phyloP scores from a whole-genome alignment of 1,140 invertebrate genomes.

The Ruditapes philippinarum region DNA sequence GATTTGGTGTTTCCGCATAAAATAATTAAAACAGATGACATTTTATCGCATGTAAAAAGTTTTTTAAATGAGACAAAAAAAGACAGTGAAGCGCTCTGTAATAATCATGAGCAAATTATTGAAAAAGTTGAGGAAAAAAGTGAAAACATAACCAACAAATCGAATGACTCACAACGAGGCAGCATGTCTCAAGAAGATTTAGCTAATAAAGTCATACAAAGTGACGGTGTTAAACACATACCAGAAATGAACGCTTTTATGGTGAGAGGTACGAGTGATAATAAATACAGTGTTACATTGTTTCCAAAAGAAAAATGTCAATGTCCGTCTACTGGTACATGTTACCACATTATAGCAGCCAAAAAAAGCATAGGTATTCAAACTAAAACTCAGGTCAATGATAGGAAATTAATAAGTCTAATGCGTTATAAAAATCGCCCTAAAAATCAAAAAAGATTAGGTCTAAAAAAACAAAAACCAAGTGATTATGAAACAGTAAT shows the following conservation, averaged over 20 bases:
- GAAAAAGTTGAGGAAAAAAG: too few relatives aligned
- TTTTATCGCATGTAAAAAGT: too few relatives aligned
- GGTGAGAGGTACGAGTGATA: neutral
- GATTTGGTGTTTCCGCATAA: too few relatives aligned
- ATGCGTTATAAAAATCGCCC: slow-evolving; percentile 36
- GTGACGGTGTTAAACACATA: neutral
- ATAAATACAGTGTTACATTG: slow-evolving; percentile 9
- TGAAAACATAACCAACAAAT: too few relatives aligned
- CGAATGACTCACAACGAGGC: too few relatives aligned
- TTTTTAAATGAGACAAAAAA: too few relatives aligned
- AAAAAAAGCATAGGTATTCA: slow-evolving; percentile 12
- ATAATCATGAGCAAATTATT: too few relatives aligned
- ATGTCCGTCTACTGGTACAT: slow-evolving; percentile 7
- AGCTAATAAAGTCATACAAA: neutral
- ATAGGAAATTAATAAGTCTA: slow-evolving; percentile 24
- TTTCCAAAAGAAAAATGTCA: slow-evolving; percentile 7
- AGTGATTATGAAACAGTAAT: slow-evolving; percentile 9
- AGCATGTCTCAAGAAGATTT: neutral
- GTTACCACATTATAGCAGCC: slow-evolving; percentile 23
- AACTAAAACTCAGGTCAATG: neutral
- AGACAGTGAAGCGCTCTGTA: too few relatives aligned
- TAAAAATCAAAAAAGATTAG: slow-evolving; percentile 23
- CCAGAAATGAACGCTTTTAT: neutral
- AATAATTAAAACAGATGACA: too few relatives aligned
- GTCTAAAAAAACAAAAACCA: slow-evolving; percentile 26